These are phyloP conservation scores for Pagrus major DNA, from an alignment of 2,113 vertebrate species.

Conservation along the genomic window DNA sequence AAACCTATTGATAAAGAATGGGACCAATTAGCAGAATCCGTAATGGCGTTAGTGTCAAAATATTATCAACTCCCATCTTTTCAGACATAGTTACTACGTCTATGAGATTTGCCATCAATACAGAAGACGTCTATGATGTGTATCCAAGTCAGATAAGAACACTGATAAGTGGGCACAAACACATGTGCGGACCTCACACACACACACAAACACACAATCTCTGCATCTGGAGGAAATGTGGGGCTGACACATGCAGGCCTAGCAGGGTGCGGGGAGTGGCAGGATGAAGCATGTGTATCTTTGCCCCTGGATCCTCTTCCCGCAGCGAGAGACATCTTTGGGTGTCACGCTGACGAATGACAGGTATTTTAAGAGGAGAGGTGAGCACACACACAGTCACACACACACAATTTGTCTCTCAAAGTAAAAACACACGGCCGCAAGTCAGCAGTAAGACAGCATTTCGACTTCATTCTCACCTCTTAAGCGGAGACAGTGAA, in stretches of 20 bases:
- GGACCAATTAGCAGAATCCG: no score
- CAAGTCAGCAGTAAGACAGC: constrained; percentile 11
- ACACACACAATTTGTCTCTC: constrained; percentile 45
- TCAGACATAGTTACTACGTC: no score
- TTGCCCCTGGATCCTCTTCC: constrained; percentile 46
- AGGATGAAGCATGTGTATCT: constrained; percentile 61
- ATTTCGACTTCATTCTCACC: constrained; percentile 39
- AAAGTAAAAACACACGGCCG: constrained; percentile 42
- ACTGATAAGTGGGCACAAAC: constrained; percentile 40
- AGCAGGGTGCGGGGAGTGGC: constrained; percentile 61
- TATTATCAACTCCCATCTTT: no score
- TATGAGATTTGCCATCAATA: neutral
- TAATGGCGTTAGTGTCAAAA: no score
- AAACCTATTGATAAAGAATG: no score
- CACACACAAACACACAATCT: constrained; percentile 46
- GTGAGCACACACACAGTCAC: constrained; percentile 21
- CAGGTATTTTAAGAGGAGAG: constrained; percentile 55
- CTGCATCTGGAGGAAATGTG: constrained; percentile 81
- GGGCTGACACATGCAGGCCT: constrained; percentile 67
- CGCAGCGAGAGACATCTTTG: constrained; percentile 48
- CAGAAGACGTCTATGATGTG: constrained; percentile 3
- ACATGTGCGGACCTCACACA: constrained; percentile 48
- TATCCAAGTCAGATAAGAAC: neutral
- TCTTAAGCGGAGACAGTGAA: constrained; percentile 1
- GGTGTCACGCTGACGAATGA: constrained; percentile 61